A percentile compares a stretch with the other conserved stretches of the same genome.
Conservation (phyloP, 2,797 vertebrate species). For the Alectoris magna region DNA sequence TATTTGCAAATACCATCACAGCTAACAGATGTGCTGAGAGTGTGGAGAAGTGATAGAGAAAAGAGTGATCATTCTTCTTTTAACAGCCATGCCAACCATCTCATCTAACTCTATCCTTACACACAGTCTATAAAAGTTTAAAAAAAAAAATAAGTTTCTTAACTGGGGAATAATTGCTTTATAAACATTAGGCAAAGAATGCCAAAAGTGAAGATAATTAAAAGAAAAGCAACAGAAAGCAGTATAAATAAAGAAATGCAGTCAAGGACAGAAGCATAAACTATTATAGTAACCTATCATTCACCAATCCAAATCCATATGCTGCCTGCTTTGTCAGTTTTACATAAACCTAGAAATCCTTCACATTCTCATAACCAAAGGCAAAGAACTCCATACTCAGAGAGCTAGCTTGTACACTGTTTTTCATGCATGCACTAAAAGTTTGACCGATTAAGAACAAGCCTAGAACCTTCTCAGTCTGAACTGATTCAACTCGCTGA, state of each 20-base stretch:
- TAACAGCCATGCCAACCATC: not conserved
- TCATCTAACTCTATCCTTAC: not conserved
- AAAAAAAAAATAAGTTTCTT: not conserved
- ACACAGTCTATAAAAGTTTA: not conserved
- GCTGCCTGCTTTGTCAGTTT: not conserved
- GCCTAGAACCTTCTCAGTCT: not conserved
- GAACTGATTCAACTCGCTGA: not conserved
- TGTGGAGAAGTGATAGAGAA: not conserved
- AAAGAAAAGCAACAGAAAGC: not conserved
- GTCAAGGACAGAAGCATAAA: not conserved
- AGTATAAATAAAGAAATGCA: not conserved
- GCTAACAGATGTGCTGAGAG: not conserved
- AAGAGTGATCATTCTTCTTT: not conserved
- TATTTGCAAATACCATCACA: not conserved
- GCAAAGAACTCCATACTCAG: not conserved
- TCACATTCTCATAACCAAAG: not conserved
- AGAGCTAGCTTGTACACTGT: not conserved
- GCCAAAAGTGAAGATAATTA: not conserved
- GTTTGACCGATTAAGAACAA: not conserved
- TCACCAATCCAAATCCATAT: not conserved
- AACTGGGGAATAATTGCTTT: not conserved
- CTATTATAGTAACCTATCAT: not conserved
- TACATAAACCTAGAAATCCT: slow-evolving; percentile 7
- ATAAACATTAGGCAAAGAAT: not conserved
- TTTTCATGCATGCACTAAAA: not conserved